Conservation (phyloP, 2,888 invertebrate genomes). For the Orgyia antiqua region DNA sequence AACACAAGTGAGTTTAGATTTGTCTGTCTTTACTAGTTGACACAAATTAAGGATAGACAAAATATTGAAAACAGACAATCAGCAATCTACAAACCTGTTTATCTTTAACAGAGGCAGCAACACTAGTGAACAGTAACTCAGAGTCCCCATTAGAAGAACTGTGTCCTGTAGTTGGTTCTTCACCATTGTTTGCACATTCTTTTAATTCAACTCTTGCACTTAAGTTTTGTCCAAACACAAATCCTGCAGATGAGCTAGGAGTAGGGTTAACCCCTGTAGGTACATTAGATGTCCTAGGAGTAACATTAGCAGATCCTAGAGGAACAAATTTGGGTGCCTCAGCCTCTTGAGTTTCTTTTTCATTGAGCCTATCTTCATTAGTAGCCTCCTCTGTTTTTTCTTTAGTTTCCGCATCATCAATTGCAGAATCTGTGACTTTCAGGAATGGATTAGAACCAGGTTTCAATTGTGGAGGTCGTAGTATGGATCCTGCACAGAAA, state of each 20-base stretch:
- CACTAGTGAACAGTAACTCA: slow-evolving; percentile 86
- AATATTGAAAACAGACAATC: too few relatives aligned
- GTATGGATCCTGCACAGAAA: slow-evolving; percentile 58
- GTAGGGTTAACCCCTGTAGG: slow-evolving; percentile 59
- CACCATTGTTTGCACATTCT: slow-evolving; percentile 74
- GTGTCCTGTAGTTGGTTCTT: slow-evolving; percentile 48
- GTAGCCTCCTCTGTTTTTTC: slow-evolving; percentile 31
- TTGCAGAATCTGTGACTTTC: slow-evolving; percentile 38
- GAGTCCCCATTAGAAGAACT: slow-evolving; percentile 79
- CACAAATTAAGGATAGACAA: too few relatives aligned
- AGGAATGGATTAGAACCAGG: slow-evolving; percentile 57
- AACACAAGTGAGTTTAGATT: too few relatives aligned
- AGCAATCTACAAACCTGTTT: slow-evolving; percentile 58
- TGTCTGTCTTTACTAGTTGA: too few relatives aligned
- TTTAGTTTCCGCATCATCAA: slow-evolving; percentile 33
- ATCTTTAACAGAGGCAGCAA: slow-evolving; percentile 78
- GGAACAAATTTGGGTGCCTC: slow-evolving; percentile 71
- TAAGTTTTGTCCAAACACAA: slow-evolving; percentile 95
- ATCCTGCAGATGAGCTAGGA: slow-evolving; percentile 75
- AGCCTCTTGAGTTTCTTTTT: slow-evolving; percentile 40
- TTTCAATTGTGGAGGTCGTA: slow-evolving; percentile 66
- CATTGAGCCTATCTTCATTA: slow-evolving; percentile 45
- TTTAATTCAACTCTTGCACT: slow-evolving; percentile 88
- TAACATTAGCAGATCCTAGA: slow-evolving; percentile 51
- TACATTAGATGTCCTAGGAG: slow-evolving; percentile 62